These are phyloP conservation scores for Myotis findleyi DNA, from an alignment of 2,797 vertebrate species.

Conservation along the genomic window DNA sequence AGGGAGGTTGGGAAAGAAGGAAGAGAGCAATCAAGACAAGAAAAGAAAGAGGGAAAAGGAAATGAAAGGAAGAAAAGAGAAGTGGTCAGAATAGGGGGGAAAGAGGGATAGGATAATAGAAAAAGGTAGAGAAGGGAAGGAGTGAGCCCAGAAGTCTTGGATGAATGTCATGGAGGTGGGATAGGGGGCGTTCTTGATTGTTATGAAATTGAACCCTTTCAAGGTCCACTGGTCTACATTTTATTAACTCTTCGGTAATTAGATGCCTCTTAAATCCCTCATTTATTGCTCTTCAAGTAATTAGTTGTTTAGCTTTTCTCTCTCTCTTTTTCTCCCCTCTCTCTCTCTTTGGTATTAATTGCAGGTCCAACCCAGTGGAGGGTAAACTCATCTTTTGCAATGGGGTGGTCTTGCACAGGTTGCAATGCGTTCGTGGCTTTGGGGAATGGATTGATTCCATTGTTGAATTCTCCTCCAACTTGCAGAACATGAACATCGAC, in stretches of 20 bases:
- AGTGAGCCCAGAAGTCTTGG: not conserved
- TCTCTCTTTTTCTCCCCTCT: slow-evolving; percentile 64
- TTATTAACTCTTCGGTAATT: slow-evolving; percentile 94
- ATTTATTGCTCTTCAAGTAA: slow-evolving; percentile 92
- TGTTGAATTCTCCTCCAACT: slow-evolving; percentile 98
- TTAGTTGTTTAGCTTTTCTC: slow-evolving; percentile 90
- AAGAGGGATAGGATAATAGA: slow-evolving; percentile 85
- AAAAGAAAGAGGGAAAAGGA: slow-evolving; percentile 28
- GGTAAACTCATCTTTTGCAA: slow-evolving; percentile 99
- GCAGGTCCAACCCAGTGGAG: slow-evolving; percentile 98
- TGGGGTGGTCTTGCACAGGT: slow-evolving; percentile 97
- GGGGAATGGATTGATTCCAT: slow-evolving; percentile 99
- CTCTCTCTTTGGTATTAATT: slow-evolving; percentile 88
- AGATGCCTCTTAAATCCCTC: slow-evolving; percentile 92
- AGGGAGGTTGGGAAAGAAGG: not conserved
- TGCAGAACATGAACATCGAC: slow-evolving; percentile 99
- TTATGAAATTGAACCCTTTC: slow-evolving; percentile 85
- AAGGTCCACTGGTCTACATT: slow-evolving; percentile 90
- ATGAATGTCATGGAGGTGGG: slow-evolving; percentile 54
- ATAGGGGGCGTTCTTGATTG: slow-evolving; percentile 74
- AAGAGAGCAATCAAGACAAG: slow-evolving; percentile 12
- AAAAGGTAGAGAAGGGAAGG: slow-evolving; percentile 42
- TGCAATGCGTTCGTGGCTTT: slow-evolving; percentile 99
- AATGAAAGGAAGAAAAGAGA: not conserved
- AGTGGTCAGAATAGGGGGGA: not conserved